phyloP scores from a whole-genome alignment of 1,140 invertebrate genomes.

The Drosophila littoralis region DNA sequence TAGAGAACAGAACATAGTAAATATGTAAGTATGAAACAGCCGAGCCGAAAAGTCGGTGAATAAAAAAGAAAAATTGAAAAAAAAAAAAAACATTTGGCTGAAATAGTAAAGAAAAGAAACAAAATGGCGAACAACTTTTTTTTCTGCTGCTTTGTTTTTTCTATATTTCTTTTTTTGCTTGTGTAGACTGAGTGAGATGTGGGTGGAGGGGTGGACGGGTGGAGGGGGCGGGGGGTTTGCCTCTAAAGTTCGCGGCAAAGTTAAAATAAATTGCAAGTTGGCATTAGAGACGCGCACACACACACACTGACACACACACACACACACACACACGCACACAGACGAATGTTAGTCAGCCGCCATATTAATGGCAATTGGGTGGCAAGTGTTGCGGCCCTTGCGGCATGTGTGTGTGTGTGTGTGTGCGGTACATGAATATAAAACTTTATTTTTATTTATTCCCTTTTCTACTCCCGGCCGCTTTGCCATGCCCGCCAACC shows the following conservation, averaged over 20 bases:
- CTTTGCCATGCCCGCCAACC: constrained; percentile 9
- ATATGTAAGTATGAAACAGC: constrained; percentile 19
- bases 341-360: constrained; percentile 77
- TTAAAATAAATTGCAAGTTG: constrained; percentile 83
- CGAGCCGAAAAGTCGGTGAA: constrained; percentile 26
- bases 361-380: constrained; percentile 82
- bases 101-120: constrained; percentile 76
- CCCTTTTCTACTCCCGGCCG: constrained; percentile 55
- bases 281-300: constrained; percentile 67
- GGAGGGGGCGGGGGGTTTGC: constrained; percentile 13
- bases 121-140: constrained; percentile 72
- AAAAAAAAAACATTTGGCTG: constrained; percentile 63
- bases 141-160: constrained; percentile 50
- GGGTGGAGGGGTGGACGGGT: no score
- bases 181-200: constrained; percentile 2
- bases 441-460: constrained; percentile 83
- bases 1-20: constrained; percentile 28
- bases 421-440: constrained; percentile 78
- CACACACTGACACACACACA: constrained; percentile 48
- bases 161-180: constrained; percentile 48
- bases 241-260: constrained; percentile 80
- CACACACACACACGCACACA: constrained; percentile 54
- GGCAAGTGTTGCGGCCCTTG: constrained; percentile 62
- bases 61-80: constrained; percentile 41
- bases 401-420: constrained; percentile 30